Evolutionary conservation across 2,888 invertebrate species (phyloP).

Genomic region (Dione juno): DNA sequence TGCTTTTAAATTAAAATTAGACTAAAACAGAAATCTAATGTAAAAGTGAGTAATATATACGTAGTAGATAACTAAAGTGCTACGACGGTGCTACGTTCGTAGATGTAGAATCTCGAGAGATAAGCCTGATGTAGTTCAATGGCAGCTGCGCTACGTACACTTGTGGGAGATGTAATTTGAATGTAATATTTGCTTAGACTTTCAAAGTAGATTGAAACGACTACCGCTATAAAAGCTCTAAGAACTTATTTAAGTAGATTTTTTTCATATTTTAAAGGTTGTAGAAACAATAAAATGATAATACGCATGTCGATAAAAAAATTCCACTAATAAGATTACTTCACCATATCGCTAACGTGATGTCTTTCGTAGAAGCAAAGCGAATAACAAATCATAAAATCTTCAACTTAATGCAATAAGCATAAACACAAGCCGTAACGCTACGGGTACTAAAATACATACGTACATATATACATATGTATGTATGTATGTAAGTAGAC

Average conservation of each 20-base stretch:
- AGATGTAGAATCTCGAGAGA: slow-evolving; percentile 17
- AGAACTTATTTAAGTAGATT: neutral
- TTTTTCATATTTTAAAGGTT: no score
- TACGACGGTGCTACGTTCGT: slow-evolving; percentile 28
- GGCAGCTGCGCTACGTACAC: slow-evolving; percentile 33
- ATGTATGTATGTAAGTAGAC: slow-evolving; percentile 25
- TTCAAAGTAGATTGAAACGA: neutral
- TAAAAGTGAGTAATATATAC: neutral
- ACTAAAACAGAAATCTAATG: slow-evolving; percentile 15
- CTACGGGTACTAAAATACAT: slow-evolving; percentile 10
- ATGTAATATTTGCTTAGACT: neutral
- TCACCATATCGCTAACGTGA: neutral
- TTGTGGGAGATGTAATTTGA: slow-evolving; percentile 4
- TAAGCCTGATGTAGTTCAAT: slow-evolving; percentile 29
- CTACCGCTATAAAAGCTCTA: neutral
- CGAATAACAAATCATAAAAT: slow-evolving; percentile 5
- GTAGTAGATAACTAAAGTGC: slow-evolving; percentile 1
- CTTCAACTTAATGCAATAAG: neutral
- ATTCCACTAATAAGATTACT: no score
- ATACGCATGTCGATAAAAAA: no score
- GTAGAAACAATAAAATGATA: no score
- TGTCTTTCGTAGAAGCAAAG: neutral
- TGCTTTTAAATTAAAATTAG: neutral
- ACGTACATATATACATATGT: neutral
- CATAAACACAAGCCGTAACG: neutral